A percentile compares a stretch with the other conserved stretches of the same genome.
Conservation (phyloP, 2,113 vertebrate genomes). For the Ctenomys sociabilis region DNA sequence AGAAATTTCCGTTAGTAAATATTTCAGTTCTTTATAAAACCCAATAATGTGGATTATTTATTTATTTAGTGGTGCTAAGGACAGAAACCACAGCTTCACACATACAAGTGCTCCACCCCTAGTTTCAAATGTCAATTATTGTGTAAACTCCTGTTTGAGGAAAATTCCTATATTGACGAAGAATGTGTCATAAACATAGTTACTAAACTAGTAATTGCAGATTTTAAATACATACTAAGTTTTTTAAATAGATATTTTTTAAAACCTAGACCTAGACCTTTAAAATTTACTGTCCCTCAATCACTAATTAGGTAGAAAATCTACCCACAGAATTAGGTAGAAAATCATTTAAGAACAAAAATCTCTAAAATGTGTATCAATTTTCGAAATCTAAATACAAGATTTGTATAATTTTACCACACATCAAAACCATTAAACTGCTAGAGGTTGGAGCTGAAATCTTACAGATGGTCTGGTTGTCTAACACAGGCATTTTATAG, state of each 20-base stretch:
- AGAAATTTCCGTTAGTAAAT: slow-evolving; percentile 12
- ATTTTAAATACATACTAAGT: slow-evolving; percentile 18
- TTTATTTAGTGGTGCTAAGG: not conserved
- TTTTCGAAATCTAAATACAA: slow-evolving; percentile 34
- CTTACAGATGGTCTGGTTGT: slow-evolving; percentile 13
- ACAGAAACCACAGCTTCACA: not conserved
- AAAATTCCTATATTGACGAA: slow-evolving; percentile 33
- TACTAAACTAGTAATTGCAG: slow-evolving; percentile 30
- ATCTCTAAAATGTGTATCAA: not conserved
- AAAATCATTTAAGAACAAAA: slow-evolving; percentile 58
- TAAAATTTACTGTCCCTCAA: not conserved
- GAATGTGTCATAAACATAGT: slow-evolving; percentile 3
- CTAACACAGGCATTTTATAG: slow-evolving; percentile 20
- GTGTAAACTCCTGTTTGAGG: not conserved
- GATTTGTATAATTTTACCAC: slow-evolving; percentile 55
- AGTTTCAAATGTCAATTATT: not conserved
- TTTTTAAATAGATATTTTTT: not conserved
- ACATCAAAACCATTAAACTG: not conserved
- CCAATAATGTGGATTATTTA: not conserved
- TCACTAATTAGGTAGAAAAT: slow-evolving; percentile 55
- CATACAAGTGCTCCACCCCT: not conserved
- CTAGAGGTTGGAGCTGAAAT: slow-evolving; percentile 23
- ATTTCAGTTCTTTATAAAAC: not conserved
- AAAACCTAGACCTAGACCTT: slow-evolving; percentile 6
- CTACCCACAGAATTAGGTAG: slow-evolving; percentile 4